Evolutionary conservation across 2,797 vertebrate genomes (phyloP).

Genomic region (Danio albolineatus): DNA sequence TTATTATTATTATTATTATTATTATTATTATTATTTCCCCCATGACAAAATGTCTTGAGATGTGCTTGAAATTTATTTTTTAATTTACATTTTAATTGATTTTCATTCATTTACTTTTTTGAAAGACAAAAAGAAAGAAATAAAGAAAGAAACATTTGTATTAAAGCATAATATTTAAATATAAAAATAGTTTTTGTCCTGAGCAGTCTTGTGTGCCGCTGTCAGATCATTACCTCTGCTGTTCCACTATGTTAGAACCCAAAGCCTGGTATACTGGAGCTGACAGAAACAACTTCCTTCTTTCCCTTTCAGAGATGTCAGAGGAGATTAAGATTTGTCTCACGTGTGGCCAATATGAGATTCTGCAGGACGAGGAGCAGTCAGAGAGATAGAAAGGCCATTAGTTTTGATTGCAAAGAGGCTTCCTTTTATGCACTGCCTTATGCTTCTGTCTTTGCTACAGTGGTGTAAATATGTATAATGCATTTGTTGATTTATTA

Average conservation of each 20-base stretch:
- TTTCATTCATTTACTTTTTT: background rate
- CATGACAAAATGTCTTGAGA: background rate
- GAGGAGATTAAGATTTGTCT: slow-evolving; percentile 59
- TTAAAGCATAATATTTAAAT: no score
- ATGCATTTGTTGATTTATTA: no score
- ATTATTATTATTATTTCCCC: no score
- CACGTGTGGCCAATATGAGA: slow-evolving; percentile 53
- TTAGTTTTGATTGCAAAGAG: slow-evolving; percentile 54
- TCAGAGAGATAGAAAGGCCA: slow-evolving; percentile 57
- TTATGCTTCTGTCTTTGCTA: slow-evolving; percentile 15
- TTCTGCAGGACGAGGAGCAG: slow-evolving; percentile 56
- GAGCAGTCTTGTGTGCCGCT: slow-evolving; percentile 17
- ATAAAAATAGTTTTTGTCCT: slow-evolving; percentile 8
- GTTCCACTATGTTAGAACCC: slow-evolving; percentile 29
- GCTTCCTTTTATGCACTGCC: slow-evolving; percentile 34
- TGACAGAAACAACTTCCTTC: slow-evolving; percentile 36
- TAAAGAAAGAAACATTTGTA: no score
- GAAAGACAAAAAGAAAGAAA: background rate
- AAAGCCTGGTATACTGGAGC: background rate
- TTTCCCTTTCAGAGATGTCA: slow-evolving; percentile 38
- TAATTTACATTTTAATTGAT: background rate
- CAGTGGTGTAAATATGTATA: background rate
- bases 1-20: no score
- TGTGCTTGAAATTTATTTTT: no score
- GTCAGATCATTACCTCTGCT: slow-evolving; percentile 36